Evolutionary conservation across 2,113 vertebrate genomes (phyloP).

Genomic region (Varanus komodoensis): DNA sequence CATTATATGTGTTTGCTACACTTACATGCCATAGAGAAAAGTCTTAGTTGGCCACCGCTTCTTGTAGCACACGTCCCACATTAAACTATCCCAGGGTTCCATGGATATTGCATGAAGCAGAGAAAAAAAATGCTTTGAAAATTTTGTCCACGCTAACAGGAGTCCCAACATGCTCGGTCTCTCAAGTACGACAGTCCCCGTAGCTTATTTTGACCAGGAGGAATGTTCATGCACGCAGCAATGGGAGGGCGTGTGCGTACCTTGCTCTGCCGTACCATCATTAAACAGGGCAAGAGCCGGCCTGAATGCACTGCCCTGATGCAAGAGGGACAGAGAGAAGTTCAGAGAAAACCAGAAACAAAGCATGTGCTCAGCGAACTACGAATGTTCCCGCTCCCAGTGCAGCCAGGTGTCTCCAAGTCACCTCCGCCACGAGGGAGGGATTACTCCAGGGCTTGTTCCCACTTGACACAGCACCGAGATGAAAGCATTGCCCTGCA

Average conservation of each 20-base stretch:
- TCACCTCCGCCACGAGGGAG: neutral
- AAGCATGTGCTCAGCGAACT: neutral
- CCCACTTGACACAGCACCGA: conserved; percentile 53
- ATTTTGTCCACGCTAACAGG: neutral
- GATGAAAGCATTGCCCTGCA: neutral
- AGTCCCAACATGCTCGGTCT: neutral
- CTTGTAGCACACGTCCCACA: neutral
- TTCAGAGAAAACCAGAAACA: neutral
- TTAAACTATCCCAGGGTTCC: neutral
- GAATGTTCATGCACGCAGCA: neutral
- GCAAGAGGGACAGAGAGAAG: conserved; percentile 3
- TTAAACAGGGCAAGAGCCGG: conserved; percentile 1
- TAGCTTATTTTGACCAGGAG: neutral
- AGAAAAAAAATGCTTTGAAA: neutral
- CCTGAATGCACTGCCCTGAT: neutral
- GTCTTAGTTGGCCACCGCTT: neutral
- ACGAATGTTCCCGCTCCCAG: neutral
- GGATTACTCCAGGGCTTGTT: neutral
- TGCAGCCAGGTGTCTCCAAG: conserved; percentile 22
- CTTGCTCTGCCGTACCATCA: neutral
- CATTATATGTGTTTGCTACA: neutral
- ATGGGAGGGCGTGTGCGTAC: neutral
- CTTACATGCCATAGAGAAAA: neutral
- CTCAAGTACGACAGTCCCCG: neutral
- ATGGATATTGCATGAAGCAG: neutral